Percentiles rank a stretch among this genome's conserved stretches.
phyloP scores from a whole-genome alignment of 2,888 invertebrate species.

The Parasteatoda lunata region DNA sequence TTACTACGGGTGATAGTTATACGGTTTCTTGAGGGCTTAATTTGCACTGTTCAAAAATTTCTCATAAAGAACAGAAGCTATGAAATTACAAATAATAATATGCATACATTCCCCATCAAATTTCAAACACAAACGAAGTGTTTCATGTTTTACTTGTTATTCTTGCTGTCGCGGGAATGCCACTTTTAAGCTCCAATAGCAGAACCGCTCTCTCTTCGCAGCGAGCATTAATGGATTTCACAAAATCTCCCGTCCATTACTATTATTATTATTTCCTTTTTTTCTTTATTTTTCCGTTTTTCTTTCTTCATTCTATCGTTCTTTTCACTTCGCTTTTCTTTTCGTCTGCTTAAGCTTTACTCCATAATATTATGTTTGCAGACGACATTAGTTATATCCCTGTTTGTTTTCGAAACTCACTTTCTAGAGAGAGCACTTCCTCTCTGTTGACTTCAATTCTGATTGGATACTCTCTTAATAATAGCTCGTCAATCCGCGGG shows the following conservation, averaged over 20 bases:
- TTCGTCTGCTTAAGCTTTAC: constrained; percentile 43
- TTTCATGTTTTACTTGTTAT: constrained; percentile 65
- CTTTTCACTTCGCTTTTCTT: constrained; percentile 15
- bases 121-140: constrained; percentile 32
- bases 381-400: constrained; percentile 67
- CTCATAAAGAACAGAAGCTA: too few relatives aligned
- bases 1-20: too few relatives aligned
- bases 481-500: constrained; percentile 51
- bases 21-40: too few relatives aligned
- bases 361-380: constrained; percentile 61
- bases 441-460: constrained; percentile 43
- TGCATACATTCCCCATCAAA: constrained; percentile 27
- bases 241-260: constrained; percentile 54
- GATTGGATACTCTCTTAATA: constrained; percentile 63
- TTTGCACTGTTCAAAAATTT: too few relatives aligned
- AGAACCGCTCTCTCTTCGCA: constrained; percentile 30
- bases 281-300: constrained; percentile 23
- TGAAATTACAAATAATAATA: constrained; percentile 2
- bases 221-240: constrained; percentile 65
- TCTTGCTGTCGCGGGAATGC: constrained; percentile 53
- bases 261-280: constrained; percentile 54
- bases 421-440: constrained; percentile 50
- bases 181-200: constrained; percentile 64
- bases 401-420: constrained; percentile 67
- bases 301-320: neutral